Conservation (phyloP, 2,888 invertebrate species). For the Cistogaster globosa region DNA sequence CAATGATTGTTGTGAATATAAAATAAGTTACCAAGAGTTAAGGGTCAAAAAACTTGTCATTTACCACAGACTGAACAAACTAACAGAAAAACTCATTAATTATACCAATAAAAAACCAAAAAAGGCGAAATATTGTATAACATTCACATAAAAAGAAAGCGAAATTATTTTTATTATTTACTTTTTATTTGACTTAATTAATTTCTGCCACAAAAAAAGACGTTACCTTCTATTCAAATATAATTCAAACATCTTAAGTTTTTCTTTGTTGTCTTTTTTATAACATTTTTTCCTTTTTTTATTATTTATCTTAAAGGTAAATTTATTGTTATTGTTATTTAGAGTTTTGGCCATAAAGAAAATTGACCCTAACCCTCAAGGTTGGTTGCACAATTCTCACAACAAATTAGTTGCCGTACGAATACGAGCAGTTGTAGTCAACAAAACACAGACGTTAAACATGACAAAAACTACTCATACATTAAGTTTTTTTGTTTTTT, state of each 20-base stretch:
- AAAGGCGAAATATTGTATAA: not conserved
- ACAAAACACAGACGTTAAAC: conserved; percentile 15
- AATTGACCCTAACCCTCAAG: conserved; percentile 71
- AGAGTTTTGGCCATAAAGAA: conserved; percentile 57
- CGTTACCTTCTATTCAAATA: conserved; percentile 25
- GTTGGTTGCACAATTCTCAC: conserved; percentile 71
- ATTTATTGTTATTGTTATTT: conserved; percentile 20
- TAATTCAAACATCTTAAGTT: conserved; percentile 15
- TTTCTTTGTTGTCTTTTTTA: conserved; percentile 25
- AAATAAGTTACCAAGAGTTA: not conserved
- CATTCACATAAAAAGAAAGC: conserved; percentile 33
- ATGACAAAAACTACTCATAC: conserved; percentile 58
- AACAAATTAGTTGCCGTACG: conserved; percentile 64
- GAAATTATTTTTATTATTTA: conserved; percentile 18
- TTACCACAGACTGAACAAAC: conserved; percentile 30
- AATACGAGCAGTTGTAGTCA: conserved; percentile 18
- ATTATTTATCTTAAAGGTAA: conserved; percentile 18
- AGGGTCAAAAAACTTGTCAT: conserved; percentile 31
- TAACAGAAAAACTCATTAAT: conserved; percentile 39
- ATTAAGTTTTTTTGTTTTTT: conserved; percentile 51
- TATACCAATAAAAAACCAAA: not conserved
- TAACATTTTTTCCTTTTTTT: not conserved
- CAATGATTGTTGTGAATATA: not conserved
- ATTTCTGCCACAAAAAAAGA: conserved; percentile 8
- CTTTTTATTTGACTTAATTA: not conserved